Base-by-base conservation (phyloP, 2,888 invertebrate species). In the Brachyptera risi region DNA sequence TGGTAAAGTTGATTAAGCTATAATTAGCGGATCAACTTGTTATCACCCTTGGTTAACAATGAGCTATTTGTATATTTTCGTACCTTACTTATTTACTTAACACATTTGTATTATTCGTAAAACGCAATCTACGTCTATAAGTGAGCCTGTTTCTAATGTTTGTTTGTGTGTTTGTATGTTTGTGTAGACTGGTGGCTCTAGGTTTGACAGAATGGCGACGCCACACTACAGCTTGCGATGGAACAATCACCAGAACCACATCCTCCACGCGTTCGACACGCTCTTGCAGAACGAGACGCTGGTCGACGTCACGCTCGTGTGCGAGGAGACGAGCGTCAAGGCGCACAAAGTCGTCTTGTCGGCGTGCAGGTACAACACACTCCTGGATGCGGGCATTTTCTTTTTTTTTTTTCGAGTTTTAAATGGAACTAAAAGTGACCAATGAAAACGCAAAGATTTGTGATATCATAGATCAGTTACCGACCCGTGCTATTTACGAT, bases 331-430 rank as follows among this genome's bases (percentile, higher is more conserved):
- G 61, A 87, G 88, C 66, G 86, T 94, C 67, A 85, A 89, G 68
- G 94, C 94, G 50, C 94, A 95, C 80, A 93, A 93, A 74, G 90
- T 95, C 71, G 90, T 95, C 60, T 83, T 95, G 51, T 92, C 92
- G 68, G 93, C 93, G 58, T 81, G 81, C 78, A 81, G 79, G 79
- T 79, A 70, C 24, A 3, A 23, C 3, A n/a, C n/a, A 47, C 47
- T n/a, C 19, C 21, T 31, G 31, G 5, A 7, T 31, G 31, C 11
- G 31, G n/a, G n/a, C n/a, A n/a, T n/a, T n/a, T n/a, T n/a, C n/a
- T n/a, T n/a, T n/a, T n/a, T n/a, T n/a, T n/a, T n/a, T n/a, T n/a
- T n/a, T n/a, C n/a, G n/a, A n/a, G n/a, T n/a, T n/a, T n/a, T n/a
- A n/a, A n/a, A n/a, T n/a, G n/a, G n/a, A n/a, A n/a, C n/a, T n/a